These are phyloP conservation scores for Tachycineta bicolor DNA, from an alignment of 2,113 vertebrate genomes.

Conservation along the genomic window DNA sequence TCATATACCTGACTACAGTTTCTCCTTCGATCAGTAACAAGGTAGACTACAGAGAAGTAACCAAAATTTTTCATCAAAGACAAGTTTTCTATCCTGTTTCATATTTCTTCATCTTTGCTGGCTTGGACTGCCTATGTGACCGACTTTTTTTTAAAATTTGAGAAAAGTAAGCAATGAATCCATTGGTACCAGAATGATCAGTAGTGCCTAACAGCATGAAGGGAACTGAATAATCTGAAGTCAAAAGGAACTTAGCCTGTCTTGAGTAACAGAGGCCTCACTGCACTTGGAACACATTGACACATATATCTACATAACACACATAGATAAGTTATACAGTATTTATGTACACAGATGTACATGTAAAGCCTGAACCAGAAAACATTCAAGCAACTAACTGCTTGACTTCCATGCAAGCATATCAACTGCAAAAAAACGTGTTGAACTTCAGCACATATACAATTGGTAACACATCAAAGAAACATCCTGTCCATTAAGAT, in stretches of 20 bases:
- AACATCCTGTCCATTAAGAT: not conserved
- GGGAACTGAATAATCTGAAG: not conserved
- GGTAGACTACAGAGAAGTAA: not conserved
- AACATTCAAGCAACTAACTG: not conserved
- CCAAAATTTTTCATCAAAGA: not conserved
- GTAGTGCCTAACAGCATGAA: not conserved
- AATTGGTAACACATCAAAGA: not conserved
- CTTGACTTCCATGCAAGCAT: not conserved
- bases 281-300: not conserved
- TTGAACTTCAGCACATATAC: not conserved
- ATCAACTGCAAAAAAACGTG: not conserved
- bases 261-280: not conserved
- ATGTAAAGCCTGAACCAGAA: not conserved
- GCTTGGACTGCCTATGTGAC: not conserved
- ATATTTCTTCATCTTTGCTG: not conserved
- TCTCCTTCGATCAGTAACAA: not conserved
- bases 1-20: not conserved
- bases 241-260: not conserved
- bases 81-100: not conserved
- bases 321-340: not conserved
- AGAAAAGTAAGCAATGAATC: not conserved
- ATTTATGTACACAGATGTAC: not conserved
- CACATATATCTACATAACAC: not conserved
- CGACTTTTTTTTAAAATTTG: not conserved
- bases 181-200: not conserved